Evolutionary conservation across 2,113 vertebrate species (phyloP).

Genomic region (Aramus guarauna): DNA sequence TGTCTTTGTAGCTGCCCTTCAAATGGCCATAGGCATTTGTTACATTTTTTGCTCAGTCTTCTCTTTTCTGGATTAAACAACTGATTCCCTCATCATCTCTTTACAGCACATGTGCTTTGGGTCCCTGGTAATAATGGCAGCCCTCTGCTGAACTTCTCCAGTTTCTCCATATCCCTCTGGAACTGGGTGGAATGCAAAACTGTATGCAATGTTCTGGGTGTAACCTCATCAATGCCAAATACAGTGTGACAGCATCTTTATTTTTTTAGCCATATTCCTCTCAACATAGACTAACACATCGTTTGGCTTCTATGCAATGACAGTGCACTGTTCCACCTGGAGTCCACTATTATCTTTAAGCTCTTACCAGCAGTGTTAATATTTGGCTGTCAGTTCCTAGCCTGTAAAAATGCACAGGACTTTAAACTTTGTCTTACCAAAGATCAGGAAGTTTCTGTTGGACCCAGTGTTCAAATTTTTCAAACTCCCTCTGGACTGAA

Average conservation of each 20-base stretch:
- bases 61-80: not conserved
- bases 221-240: not conserved
- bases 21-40: not conserved
- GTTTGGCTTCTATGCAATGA: not conserved
- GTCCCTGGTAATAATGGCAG: not conserved
- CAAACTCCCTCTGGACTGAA: not conserved
- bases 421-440: not conserved
- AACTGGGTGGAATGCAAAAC: not conserved
- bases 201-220: not conserved
- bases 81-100: not conserved
- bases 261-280: not conserved
- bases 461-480: not conserved
- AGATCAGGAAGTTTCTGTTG: not conserved
- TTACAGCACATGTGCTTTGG: not conserved
- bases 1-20: not conserved
- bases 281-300: not conserved
- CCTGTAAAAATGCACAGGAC: not conserved
- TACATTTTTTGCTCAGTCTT: not conserved
- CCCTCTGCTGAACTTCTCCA: not conserved
- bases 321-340: not conserved
- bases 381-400: not conserved
- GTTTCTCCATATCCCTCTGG: not conserved
- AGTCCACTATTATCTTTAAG: not conserved
- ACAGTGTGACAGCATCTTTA: not conserved
- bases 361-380: not conserved